Evolutionary conservation across 2,113 vertebrate genomes (phyloP), one percentile per base, ranked within the genome.

Genomic region (Perca schrenkii): DNA sequence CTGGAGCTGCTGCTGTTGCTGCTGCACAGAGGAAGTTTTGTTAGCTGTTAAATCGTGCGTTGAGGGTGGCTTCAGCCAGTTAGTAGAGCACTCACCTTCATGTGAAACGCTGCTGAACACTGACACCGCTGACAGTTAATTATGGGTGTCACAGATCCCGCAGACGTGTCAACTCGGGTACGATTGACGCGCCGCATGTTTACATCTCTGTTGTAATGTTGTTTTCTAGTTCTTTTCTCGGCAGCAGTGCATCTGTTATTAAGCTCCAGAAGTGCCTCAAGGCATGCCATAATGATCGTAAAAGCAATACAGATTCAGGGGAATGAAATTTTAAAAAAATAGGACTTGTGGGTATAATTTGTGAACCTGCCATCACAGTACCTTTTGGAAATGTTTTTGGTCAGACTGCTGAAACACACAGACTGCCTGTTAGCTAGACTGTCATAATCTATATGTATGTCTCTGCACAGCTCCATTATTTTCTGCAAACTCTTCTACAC

Each of bases 41-140:
- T 88, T 83, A 40, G 89, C 87, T 91, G 88, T 84, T 87, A 77
- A 88, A 79, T 66, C 67, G 74, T 66, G 84, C 79, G 73, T 79
- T 68, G 84, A 70, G 79, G 79, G 85, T 57, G 90, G 92, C 93
- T 94, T 61, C 82, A 92, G 85, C 91, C 93, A 89, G 93, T 93
- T 93, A 91, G 89, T 88, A 66, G 65, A 92, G 88, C 80, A 57
- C 82, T 89, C 92, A 92, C 91, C 90, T 92, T 90, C 86, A 86
- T 90, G 89, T 88, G 90, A 83, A 85, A 86, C 80, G 79, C 81
- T 86, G 89, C 89, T 53, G 74, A 89, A 86, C 80, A 85, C 83
- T 85, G 93, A 92, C 91, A 92, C 89, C 50, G 64, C 85, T 94
- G 93, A 95, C 95, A 95, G 92, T 93, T 95, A 94, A 95, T 95